These are phyloP conservation scores for Pandemis corylana DNA, from an alignment of 2,888 invertebrate species.

Conservation along the genomic window DNA sequence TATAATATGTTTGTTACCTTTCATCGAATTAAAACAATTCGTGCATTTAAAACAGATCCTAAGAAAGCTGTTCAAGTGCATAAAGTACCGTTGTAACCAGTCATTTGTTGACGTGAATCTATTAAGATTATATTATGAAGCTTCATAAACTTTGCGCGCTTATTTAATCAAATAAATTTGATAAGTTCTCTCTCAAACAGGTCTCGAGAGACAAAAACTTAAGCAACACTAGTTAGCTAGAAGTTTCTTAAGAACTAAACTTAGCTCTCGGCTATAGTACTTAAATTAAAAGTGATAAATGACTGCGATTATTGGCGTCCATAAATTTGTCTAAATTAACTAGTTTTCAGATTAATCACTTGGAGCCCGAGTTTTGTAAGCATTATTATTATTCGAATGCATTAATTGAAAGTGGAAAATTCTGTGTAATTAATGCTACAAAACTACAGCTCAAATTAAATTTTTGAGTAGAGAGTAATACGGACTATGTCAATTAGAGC, in stretches of 20 bases:
- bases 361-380: too few species aligned
- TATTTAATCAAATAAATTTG: conserved; percentile 21
- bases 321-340: conserved; percentile 29
- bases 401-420: too few species aligned
- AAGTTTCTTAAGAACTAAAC: conserved; percentile 28
- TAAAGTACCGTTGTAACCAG: too few species aligned
- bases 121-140: neutral
- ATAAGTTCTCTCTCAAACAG: conserved; percentile 29
- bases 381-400: too few species aligned
- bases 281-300: conserved; percentile 35
- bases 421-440: too few species aligned
- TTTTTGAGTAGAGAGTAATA: too few species aligned
- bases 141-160: neutral
- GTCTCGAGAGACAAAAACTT: conserved; percentile 37
- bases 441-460: too few species aligned
- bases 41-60: too few species aligned
- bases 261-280: conserved; percentile 11
- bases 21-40: too few species aligned
- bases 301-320: conserved; percentile 28
- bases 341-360: conserved; percentile 20
- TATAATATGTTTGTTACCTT: too few species aligned
- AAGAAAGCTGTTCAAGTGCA: too few species aligned
- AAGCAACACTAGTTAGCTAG: conserved; percentile 19
- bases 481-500: too few species aligned
- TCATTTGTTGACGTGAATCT: neutral